These are phyloP conservation scores for Cheilosia scutellata DNA, from an alignment of 2,888 invertebrate species.

Conservation along the genomic window DNA sequence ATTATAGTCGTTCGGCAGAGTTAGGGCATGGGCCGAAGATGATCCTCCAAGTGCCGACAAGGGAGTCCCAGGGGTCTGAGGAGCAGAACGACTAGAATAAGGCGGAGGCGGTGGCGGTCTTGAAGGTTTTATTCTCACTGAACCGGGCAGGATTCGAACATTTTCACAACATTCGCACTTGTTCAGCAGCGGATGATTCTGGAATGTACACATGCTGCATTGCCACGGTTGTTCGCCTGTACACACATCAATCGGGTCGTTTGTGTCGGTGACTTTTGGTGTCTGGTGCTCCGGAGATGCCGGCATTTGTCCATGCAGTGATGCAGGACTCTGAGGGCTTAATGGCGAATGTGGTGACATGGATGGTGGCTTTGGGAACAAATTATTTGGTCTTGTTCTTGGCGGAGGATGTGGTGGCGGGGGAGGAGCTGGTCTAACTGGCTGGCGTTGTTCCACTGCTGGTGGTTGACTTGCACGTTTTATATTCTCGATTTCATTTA, in stretches of 20 bases:
- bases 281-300: constrained; percentile 6
- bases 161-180: constrained; percentile 67
- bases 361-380: constrained; percentile 19
- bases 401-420: constrained; percentile 54
- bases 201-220: constrained; percentile 71
- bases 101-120: constrained; percentile 44
- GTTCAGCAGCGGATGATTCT: constrained; percentile 65
- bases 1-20: constrained; percentile 18
- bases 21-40: constrained; percentile 5
- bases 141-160: constrained; percentile 55
- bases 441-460: constrained; percentile 38
- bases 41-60: constrained; percentile 18
- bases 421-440: constrained; percentile 58
- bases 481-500: constrained; percentile 49
- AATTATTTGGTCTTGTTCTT: constrained; percentile 33
- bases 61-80: constrained; percentile 54
- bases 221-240: constrained; percentile 51
- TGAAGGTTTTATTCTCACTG: constrained; percentile 59
- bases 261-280: constrained; percentile 27
- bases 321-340: constrained; percentile 39
- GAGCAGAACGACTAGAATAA: constrained; percentile 42
- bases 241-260: constrained; percentile 18
- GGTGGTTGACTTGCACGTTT: constrained; percentile 26
- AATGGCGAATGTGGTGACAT: constrained; percentile 1
- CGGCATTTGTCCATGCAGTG: background rate